Evolutionary conservation across 2,113 vertebrate genomes (phyloP).

Genomic region (Urocynchramus pylzowi): DNA sequence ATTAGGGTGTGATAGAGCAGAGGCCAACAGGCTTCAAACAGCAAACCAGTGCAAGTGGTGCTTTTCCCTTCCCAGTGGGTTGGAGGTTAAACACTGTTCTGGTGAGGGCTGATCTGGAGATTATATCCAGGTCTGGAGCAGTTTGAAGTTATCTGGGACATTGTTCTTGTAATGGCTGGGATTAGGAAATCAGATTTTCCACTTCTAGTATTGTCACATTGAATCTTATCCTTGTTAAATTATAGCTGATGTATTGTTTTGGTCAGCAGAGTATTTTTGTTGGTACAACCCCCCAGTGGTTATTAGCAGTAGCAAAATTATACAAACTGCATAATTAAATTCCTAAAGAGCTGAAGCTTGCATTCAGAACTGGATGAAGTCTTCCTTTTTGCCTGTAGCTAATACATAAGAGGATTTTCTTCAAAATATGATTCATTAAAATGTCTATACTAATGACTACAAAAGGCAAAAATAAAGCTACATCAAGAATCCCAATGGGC

Average conservation of each 20-base stretch:
- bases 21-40: background rate
- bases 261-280: background rate
- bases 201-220: background rate
- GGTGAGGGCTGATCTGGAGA: background rate
- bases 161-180: background rate
- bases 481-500: background rate
- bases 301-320: background rate
- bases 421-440: conserved; percentile 35
- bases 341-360: background rate
- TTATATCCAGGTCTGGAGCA: background rate
- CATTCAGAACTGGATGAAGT: background rate
- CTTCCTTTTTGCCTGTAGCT: conserved; percentile 24
- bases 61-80: background rate
- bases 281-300: background rate
- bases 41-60: background rate
- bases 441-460: conserved; percentile 9
- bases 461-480: background rate
- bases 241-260: background rate
- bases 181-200: background rate
- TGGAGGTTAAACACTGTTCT: background rate
- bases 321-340: background rate
- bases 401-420: conserved; percentile 28
- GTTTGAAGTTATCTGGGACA: background rate
- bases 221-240: background rate
- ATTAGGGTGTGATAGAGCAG: background rate